Conservation (phyloP, 2,888 invertebrate genomes). For the Crossocerus cetratus region DNA sequence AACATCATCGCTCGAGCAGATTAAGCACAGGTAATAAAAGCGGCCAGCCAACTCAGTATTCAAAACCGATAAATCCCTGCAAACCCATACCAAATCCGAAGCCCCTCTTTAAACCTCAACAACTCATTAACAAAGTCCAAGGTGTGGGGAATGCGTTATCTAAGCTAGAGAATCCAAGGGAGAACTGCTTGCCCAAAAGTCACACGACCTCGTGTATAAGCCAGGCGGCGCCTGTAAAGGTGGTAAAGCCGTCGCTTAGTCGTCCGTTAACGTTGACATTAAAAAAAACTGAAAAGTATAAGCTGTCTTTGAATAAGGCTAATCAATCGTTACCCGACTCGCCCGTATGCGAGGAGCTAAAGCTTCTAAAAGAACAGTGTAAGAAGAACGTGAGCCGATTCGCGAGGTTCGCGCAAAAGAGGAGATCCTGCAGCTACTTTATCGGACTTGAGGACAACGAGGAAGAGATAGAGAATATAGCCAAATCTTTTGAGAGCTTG, state of each 20-base stretch:
- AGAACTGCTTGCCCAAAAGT: constrained; percentile 68
- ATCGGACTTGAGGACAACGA: constrained; percentile 80
- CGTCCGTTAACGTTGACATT: constrained; percentile 71
- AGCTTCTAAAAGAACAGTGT: constrained; percentile 72
- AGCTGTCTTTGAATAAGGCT: constrained; percentile 71
- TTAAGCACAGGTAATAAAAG: constrained; percentile 71
- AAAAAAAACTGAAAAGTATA: constrained; percentile 75
- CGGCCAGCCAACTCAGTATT: constrained; percentile 68
- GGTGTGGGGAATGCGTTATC: constrained; percentile 66
- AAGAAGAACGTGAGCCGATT: constrained; percentile 74
- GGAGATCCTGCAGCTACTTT: constrained; percentile 83
- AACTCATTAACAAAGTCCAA: constrained; percentile 68
- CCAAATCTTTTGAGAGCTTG: constrained; percentile 72
- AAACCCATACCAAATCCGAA: constrained; percentile 70
- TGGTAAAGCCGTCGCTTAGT: constrained; percentile 51
- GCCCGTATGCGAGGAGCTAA: constrained; percentile 88
- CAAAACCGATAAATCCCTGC: constrained; percentile 70
- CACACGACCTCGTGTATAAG: constrained; percentile 69
- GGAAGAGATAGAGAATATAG: constrained; percentile 64
- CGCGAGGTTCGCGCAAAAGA: constrained; percentile 77
- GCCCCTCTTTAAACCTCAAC: constrained; percentile 66
- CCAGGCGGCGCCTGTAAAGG: constrained; percentile 61
- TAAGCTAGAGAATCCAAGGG: constrained; percentile 64
- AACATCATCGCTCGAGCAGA: constrained; percentile 70
- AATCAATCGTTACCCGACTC: constrained; percentile 88